Conservation (phyloP, 1,140 invertebrate species). For the Halictus rubicundus region DNA sequence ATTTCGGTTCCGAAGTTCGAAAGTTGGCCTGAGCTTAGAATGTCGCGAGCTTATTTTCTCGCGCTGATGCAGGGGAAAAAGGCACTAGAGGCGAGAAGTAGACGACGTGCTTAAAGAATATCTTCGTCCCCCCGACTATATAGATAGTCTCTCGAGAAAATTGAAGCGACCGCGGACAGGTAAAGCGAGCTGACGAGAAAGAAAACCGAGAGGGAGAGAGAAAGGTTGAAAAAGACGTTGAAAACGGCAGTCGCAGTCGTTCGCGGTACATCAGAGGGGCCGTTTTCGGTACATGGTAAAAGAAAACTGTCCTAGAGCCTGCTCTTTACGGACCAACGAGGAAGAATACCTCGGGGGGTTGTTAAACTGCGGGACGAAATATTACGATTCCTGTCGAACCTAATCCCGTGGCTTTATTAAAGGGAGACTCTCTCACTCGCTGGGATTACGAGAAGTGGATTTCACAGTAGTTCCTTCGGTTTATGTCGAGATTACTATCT, state of each 20-base stretch:
- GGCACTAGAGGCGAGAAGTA: slow-evolving; percentile 15
- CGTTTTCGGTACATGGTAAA: slow-evolving; percentile 1
- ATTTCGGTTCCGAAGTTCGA: slow-evolving; percentile 27
- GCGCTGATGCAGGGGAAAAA: slow-evolving; percentile 28
- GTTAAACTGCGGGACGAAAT: not conserved
- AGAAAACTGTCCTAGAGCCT: not conserved
- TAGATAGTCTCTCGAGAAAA: slow-evolving; percentile 48
- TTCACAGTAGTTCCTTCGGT: no score
- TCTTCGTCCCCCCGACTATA: slow-evolving; percentile 18
- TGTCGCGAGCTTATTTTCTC: slow-evolving; percentile 21
- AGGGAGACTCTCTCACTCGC: no score
- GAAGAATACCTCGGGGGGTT: not conserved
- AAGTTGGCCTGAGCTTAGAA: slow-evolving; percentile 20
- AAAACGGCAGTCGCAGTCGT: slow-evolving; percentile 9
- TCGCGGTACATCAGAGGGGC: slow-evolving; percentile 22
- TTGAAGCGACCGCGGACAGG: slow-evolving; percentile 43
- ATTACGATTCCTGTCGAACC: not conserved
- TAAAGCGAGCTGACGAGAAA: slow-evolving; percentile 21
- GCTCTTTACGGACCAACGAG: not conserved
- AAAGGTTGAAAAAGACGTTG: slow-evolving; percentile 22
- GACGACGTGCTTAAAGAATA: slow-evolving; percentile 47
- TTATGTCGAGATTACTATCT: no score
- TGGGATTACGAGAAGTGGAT: not conserved
- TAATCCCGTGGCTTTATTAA: not conserved
- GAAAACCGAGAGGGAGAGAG: not conserved